A percentile compares a stretch with the other conserved stretches of the same genome.
These are phyloP conservation scores for Notoglanidium macrostoma DNA, from an alignment of 2,797 vertebrate species.

Conservation along the genomic window DNA sequence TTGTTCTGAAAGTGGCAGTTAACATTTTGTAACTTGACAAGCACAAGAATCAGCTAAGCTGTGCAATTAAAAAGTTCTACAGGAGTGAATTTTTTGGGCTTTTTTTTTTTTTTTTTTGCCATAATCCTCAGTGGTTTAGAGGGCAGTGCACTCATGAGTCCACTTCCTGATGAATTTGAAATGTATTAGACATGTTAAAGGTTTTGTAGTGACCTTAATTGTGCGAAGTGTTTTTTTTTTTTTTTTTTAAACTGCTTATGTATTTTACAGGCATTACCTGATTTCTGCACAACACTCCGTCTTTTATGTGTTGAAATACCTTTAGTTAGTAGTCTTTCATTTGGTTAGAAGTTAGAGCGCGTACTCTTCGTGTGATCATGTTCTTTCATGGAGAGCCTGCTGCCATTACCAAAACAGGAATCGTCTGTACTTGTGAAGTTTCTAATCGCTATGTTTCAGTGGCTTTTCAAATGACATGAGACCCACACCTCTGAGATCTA, in stretches of 20 bases:
- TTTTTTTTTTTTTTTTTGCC: not conserved
- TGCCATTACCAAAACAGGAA: no score
- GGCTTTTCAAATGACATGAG: not conserved
- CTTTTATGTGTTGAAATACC: not conserved
- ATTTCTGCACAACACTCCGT: not conserved
- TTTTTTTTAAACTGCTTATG: not conserved
- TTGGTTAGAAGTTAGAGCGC: not conserved
- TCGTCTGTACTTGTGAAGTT: no score
- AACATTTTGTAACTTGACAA: slow-evolving; percentile 20
- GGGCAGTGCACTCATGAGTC: not conserved
- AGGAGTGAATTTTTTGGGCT: not conserved
- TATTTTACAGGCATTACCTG: not conserved
- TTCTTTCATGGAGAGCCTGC: not conserved
- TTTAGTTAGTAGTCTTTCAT: not conserved
- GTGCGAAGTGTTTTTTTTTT: not conserved
- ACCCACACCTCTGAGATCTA: not conserved
- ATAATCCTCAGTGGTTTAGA: not conserved
- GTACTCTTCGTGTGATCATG: not conserved
- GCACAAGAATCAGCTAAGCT: slow-evolving; percentile 1
- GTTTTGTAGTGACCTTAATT: not conserved
- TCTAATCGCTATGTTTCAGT: not conserved
- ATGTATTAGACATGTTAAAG: not conserved
- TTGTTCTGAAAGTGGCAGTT: slow-evolving; percentile 8
- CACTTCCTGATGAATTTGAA: not conserved
- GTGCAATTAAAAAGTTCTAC: not conserved